A percentile compares a stretch with the other conserved stretches of the same genome.
phyloP scores from a whole-genome alignment of 2,888 invertebrate genomes.

The Nineta flava region DNA sequence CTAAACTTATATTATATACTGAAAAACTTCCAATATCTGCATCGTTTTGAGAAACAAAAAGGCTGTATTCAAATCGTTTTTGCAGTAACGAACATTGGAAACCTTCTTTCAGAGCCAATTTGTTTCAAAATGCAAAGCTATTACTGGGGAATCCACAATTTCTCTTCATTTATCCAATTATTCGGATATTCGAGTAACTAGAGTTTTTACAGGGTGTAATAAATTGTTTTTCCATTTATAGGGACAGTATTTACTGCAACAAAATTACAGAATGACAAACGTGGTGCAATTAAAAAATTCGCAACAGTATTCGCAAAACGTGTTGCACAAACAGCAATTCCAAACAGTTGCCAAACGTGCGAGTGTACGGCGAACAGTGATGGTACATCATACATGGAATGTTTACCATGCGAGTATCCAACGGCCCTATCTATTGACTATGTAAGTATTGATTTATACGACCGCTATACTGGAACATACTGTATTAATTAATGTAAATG shows the following conservation, averaged over 20 bases:
- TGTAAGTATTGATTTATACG: slow-evolving; percentile 23
- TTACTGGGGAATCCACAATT: too few species aligned
- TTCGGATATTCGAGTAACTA: too few species aligned
- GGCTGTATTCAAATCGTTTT: too few species aligned
- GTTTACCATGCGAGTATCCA: slow-evolving; percentile 41
- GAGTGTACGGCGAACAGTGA: slow-evolving; percentile 51
- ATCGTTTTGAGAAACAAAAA: too few species aligned
- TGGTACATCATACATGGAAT: slow-evolving; percentile 48
- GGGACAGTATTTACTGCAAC: slow-evolving; percentile 45
- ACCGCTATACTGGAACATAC: not conserved
- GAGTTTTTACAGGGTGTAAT: too few species aligned
- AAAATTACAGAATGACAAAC: slow-evolving; percentile 38
- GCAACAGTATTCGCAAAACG: slow-evolving; percentile 49
- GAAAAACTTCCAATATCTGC: too few species aligned
- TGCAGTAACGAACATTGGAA: too few species aligned
- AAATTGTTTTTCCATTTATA: slow-evolving; percentile 25
- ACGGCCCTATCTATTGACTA: slow-evolving; percentile 30
- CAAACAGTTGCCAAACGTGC: slow-evolving; percentile 44
- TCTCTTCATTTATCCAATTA: too few species aligned
- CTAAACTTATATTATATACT: too few species aligned
- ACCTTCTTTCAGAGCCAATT: too few species aligned
- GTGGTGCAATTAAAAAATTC: slow-evolving; percentile 41
- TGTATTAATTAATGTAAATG: not conserved
- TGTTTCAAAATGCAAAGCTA: too few species aligned
- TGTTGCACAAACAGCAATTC: slow-evolving; percentile 42